Percentiles rank a stretch among this genome's conserved stretches.
Conservation (phyloP, 2,797 vertebrate species). For the Remorina albescens region DNA sequence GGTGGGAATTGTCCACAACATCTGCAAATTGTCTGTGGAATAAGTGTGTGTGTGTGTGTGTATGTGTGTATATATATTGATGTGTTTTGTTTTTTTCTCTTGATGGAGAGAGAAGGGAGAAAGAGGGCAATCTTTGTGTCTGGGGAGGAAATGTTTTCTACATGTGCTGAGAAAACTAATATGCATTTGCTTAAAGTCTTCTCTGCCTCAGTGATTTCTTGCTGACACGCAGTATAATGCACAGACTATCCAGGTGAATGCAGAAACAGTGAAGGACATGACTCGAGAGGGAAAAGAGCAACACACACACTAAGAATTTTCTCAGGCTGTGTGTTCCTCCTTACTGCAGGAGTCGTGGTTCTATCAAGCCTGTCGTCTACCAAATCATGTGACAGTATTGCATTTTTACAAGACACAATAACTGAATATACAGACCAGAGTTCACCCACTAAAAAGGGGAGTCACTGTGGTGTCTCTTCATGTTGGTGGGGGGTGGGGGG, state of each 20-base stretch:
- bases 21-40: slow-evolving; percentile 41
- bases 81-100: slow-evolving; percentile 30
- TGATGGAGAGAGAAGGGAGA: slow-evolving; percentile 23
- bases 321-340: slow-evolving; percentile 63
- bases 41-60: slow-evolving; percentile 2
- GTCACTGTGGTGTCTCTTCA: slow-evolving; percentile 17
- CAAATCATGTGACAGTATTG: slow-evolving; percentile 50
- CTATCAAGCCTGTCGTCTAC: slow-evolving; percentile 58
- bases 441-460: slow-evolving; percentile 37
- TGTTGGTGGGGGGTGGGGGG: background rate
- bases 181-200: slow-evolving; percentile 75
- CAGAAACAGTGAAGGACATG: slow-evolving; percentile 74
- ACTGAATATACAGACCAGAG: slow-evolving; percentile 39
- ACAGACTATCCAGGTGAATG: slow-evolving; percentile 72
- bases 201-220: slow-evolving; percentile 68
- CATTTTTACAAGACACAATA: slow-evolving; percentile 55
- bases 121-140: slow-evolving; percentile 36
- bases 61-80: slow-evolving; percentile 1
- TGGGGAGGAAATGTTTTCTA: slow-evolving; percentile 53
- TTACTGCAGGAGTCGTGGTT: slow-evolving; percentile 46
- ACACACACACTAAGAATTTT: slow-evolving; percentile 41
- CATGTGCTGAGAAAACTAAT: slow-evolving; percentile 69
- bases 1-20: slow-evolving; percentile 41
- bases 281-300: slow-evolving; percentile 60
- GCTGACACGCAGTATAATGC: slow-evolving; percentile 67